A percentile compares a stretch with the other conserved stretches of the same genome.
These are phyloP conservation scores for Meloe dianella DNA, from an alignment of 2,888 invertebrate species.

Conservation along the genomic window DNA sequence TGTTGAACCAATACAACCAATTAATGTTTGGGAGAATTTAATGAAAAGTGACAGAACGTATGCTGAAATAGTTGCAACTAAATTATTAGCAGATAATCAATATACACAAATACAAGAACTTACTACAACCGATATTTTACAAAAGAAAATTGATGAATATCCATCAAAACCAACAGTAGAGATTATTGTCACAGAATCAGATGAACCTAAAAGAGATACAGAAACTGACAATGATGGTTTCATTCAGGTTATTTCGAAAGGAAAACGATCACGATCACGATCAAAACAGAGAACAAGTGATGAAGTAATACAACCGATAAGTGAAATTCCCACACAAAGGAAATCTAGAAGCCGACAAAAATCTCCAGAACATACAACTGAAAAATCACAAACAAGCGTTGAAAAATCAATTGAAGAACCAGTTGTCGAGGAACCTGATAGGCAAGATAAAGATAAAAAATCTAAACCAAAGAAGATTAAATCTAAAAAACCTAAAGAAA, in stretches of 20 bases:
- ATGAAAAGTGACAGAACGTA: slow-evolving; percentile 69
- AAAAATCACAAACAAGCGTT: slow-evolving; percentile 28
- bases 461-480: slow-evolving; percentile 33
- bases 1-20: slow-evolving; percentile 23
- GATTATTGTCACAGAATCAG: slow-evolving; percentile 24
- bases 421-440: slow-evolving; percentile 8
- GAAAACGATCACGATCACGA: slow-evolving; percentile 63
- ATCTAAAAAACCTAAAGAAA: slow-evolving; percentile 17
- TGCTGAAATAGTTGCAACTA: slow-evolving; percentile 70
- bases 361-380: slow-evolving; percentile 7
- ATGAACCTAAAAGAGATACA: slow-evolving; percentile 21
- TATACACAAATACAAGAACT: slow-evolving; percentile 31
- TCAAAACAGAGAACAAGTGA: slow-evolving; percentile 49
- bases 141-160: slow-evolving; percentile 35
- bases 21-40: slow-evolving; percentile 63
- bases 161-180: slow-evolving; percentile 37
- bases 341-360: slow-evolving; percentile 13
- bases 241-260: slow-evolving; percentile 58
- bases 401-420: slow-evolving; percentile 17
- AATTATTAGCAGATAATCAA: slow-evolving; percentile 50
- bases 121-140: slow-evolving; percentile 1
- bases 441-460: slow-evolving; percentile 13
- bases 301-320: not conserved
- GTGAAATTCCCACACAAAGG: not conserved
- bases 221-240: slow-evolving; percentile 59